A percentile compares a stretch with the other conserved stretches of the same genome.
phyloP scores from a whole-genome alignment of 2,113 vertebrate species.

The Caracal caracal region DNA sequence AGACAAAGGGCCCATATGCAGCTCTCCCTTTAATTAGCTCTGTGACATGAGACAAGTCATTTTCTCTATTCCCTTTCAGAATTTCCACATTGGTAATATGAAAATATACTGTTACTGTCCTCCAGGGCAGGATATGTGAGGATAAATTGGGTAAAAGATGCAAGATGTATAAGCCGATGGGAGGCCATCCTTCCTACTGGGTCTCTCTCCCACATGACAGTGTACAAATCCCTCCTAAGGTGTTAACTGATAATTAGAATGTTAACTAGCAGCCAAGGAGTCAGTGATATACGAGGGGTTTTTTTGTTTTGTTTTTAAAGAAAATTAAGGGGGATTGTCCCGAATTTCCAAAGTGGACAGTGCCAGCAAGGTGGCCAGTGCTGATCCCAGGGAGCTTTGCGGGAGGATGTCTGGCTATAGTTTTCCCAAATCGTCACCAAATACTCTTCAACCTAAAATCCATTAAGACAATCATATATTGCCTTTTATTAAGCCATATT shows the following conservation, averaged over 20 bases:
- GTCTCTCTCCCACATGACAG: background rate
- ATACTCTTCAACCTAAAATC: background rate
- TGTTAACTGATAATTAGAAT: slow-evolving; percentile 32
- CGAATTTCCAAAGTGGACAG: background rate
- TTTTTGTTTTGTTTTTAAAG: background rate
- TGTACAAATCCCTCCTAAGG: background rate
- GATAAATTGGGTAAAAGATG: slow-evolving; percentile 15
- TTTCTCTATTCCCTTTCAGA: slow-evolving; percentile 38
- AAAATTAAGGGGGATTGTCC: background rate
- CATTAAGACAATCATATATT: background rate
- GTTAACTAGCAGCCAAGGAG: slow-evolving; percentile 21
- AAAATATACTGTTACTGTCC: slow-evolving; percentile 30
- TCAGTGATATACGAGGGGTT: background rate
- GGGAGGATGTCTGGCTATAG: background rate
- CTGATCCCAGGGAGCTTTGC: background rate
- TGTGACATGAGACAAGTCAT: slow-evolving; percentile 30
- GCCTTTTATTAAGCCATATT: background rate
- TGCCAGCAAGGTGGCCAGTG: background rate
- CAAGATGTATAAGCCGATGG: background rate
- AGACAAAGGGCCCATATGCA: background rate
- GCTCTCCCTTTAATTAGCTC: slow-evolving; percentile 41
- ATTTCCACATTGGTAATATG: slow-evolving; percentile 23
- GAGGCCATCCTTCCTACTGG: background rate
- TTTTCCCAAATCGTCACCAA: background rate
- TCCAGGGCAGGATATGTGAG: slow-evolving; percentile 4